Conservation (phyloP, 2,888 invertebrate species). For the Baronia brevicornis region DNA sequence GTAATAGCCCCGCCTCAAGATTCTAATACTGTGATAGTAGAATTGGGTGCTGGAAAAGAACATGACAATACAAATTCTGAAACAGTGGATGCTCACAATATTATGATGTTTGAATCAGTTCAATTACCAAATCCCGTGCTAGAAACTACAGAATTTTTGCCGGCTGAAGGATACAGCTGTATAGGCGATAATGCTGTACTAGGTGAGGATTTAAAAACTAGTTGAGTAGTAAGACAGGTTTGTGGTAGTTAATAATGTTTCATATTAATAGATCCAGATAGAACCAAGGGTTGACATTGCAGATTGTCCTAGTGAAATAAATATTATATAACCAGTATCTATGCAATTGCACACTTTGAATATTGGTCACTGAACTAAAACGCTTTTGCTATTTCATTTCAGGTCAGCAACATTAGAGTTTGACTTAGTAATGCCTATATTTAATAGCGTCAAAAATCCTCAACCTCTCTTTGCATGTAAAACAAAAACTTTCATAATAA, state of each 20-base stretch:
- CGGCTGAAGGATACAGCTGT: conserved; percentile 63
- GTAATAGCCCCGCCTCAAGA: conserved; percentile 32
- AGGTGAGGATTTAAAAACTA: conserved; percentile 29
- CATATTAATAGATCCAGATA: no score
- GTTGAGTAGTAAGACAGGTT: neutral
- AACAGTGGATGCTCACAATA: conserved; percentile 28
- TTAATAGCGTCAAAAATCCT: no score
- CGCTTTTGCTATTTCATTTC: no score
- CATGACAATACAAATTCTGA: neutral
- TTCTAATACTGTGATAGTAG: conserved; percentile 43
- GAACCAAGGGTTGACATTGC: no score
- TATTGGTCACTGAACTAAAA: no score
- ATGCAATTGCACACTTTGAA: no score
- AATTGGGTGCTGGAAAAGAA: conserved; percentile 41
- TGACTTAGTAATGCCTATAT: no score
- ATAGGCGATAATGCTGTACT: conserved; percentile 56
- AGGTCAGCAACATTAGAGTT: no score
- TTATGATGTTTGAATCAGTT: conserved; percentile 44
- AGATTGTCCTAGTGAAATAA: no score
- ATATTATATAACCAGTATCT: no score
- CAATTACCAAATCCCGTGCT: conserved; percentile 30
- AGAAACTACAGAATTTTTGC: conserved; percentile 44
- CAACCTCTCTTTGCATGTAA: no score
- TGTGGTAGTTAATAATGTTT: neutral
- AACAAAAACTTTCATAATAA: neutral